Evolutionary conservation across 2,797 vertebrate species (phyloP), one percentile per base, ranked within the genome.

Genomic region (Hapalemur alaotrensis): DNA sequence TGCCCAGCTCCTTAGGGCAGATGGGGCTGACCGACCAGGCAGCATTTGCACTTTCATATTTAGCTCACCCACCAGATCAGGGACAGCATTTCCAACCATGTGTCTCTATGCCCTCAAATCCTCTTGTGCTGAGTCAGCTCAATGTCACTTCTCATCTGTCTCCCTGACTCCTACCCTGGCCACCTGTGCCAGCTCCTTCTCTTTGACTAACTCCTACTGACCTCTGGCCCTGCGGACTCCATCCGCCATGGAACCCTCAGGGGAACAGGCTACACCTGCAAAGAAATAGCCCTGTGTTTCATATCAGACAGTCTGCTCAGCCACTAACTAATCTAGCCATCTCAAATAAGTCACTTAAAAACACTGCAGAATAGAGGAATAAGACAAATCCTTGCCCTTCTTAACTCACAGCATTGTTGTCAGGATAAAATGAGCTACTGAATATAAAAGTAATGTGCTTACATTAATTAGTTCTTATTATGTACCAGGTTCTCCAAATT

Each of bases 261-360:
- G 59, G 43, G 12, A 9, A 5, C 46, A 18, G 46, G 30, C 43
- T 69, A 41, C 28, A 7, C 75, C 48, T 15, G 15, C 67, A 76
- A 54, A 92, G 35, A 81, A 82, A 48, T 41, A 50, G 23, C 15
- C 41, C 35, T 48, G 0, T 65, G 28, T 79, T 75, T 79, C 46
- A 30, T 54, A 35, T 54, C n/a, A 89, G 54, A 63, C 25, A n/a
- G 15, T 79, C 59, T 43, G 48, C 69, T 73, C 54, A 69, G 41
- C 52, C 35, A 52, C 87, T 76, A 25, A 88, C 32, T 35, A 52
- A 86, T 38, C 61, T 48, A 85, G 20, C 25, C 38, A 79, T 46
- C 82, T 82, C 78, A 70, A 70, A 87, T 15, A 95, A 89, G 82
- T 80, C 11, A 50, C 52, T 63, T 92, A 28, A 88, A 86, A 93